Conservation (phyloP, 2,113 vertebrate genomes). For the Xiphophorus maculatus region DNA sequence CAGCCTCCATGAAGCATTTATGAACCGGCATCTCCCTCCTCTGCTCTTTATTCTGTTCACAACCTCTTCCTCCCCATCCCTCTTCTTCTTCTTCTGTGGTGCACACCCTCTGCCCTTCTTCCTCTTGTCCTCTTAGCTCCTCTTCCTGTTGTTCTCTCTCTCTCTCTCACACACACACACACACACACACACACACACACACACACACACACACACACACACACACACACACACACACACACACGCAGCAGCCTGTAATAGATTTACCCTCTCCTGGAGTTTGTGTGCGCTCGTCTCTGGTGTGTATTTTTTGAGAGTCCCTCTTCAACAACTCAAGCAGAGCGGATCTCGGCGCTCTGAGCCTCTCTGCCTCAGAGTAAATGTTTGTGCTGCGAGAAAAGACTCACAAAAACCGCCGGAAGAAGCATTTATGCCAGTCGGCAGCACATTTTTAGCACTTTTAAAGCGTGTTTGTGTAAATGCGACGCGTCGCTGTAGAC, state of each 20-base stretch:
- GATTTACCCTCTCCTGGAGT: slow-evolving; percentile 14
- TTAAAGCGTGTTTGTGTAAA: slow-evolving; percentile 19
- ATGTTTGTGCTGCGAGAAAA: slow-evolving; percentile 49
- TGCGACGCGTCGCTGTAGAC: slow-evolving; percentile 17
- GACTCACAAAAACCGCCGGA: slow-evolving; percentile 30
- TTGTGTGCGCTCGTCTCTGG: slow-evolving; percentile 13
- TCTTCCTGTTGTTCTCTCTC: neutral
- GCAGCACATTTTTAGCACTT: neutral
- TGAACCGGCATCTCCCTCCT: slow-evolving; percentile 57
- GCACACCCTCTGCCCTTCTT: slow-evolving; percentile 19
- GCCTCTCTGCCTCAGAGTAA: slow-evolving; percentile 61
- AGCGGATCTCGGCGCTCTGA: slow-evolving; percentile 35
- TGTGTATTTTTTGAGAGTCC: slow-evolving; percentile 56
- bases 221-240: no score
- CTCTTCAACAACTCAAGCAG: slow-evolving; percentile 50
- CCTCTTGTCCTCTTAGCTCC: slow-evolving; percentile 4
- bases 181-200: no score
- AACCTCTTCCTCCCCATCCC: slow-evolving; percentile 17
- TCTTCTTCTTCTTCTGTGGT: neutral
- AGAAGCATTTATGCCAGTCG: slow-evolving; percentile 19
- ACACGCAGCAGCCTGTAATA: slow-evolving; percentile 27
- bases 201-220: neutral
- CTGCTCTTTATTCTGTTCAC: slow-evolving; percentile 67
- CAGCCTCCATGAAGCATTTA: slow-evolving; percentile 72
- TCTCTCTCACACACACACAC: neutral